Evolutionary conservation across 2,113 vertebrate species (phyloP), one percentile per base, ranked within the genome.

Genomic region (Progne subis): DNA sequence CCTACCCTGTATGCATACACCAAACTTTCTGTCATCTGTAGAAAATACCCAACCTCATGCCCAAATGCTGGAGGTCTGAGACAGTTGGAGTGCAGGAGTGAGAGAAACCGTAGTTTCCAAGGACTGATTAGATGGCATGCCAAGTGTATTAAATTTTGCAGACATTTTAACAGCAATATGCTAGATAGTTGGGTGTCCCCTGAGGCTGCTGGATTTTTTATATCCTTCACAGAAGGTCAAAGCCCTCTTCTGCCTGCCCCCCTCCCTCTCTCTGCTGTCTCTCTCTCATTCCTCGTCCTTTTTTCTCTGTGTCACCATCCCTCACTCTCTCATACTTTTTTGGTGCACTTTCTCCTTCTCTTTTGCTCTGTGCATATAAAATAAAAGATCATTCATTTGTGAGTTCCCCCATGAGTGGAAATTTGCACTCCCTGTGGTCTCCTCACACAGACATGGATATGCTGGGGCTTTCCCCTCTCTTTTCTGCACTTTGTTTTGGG

Each of bases 191-290:
- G 97, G 97, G 97, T 97, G 98, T 99, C 99, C 99, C 99, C 97
- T 97, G 98, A 98, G 99, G 98, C 98, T 93, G 97, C 98, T 98
- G 98, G 98, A 98, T 99, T 99, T 99, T 98, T 99, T 98, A 99
- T 99, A 98, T 98, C 99, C 98, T 99, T 99, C 99, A 98, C 98
- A 98, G 99, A 99, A 99, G 99, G 99, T 99, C 99, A 98, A 97
- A 98, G 93, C 97, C 97, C 97, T 97, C 96, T 97, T 96, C 98
- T 98, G 97, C 96, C 97, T 97, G 86, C 97, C 96, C 85, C 97
- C 97, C 96, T 94, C 91, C 81, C 49, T 47, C 93, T 90, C 92
- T 29, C 92, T 91, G 89, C 92, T 87, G 55, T 79, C 82, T 87
- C 83, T 88, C 70, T 88, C 61, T 86, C 83, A 82, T 47, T 82